Evolutionary conservation across 1,140 invertebrate species (phyloP), one percentile per base, ranked within the genome.

Genomic region (Paralvinella palmiformis): DNA sequence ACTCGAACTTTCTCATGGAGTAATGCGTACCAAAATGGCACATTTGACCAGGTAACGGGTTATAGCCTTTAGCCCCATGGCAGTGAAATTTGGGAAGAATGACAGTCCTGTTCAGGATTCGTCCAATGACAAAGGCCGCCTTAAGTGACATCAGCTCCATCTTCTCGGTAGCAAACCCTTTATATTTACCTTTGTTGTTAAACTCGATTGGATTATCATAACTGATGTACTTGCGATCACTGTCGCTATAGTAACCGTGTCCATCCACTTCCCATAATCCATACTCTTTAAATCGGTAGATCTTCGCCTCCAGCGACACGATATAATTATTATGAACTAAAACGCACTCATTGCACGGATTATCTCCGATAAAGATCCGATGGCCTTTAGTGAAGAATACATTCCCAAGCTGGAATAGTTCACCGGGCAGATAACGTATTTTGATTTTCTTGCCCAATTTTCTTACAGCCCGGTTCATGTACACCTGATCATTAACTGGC

Each of bases 311-410:
- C 41, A 17, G 27, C 22, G 33, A 29, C 17, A 64, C 57, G 56
- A 64, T 64, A 55, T 56, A 64, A 44, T 64, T 64, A 27, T 64
- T 64, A 24, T 64, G 63, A 22, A 64, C 63, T n/a, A 59, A 3
- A 6, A 64, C 35, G n/a, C 37, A 41, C 10, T 41, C 37, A 0
- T 4, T 20, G 13, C 6, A 6, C 3, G 6, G 6, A 31, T 60
- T 44, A 22, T 37, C 33, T 1, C 24, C 35, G 58, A n/a, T 17
- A 4, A 60, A 2, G n/a, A 60, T 41, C 7, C 58, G 35, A 3
- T 17, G n/a, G 13, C 58, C 58, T 7, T 45, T 4, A 32, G 24
- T 22, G 41, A 60, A 60, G 35, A 41, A 60, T 1, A 41, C 41
- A n/a, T 4, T 13, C 2, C 58, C 58, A 22, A 24, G 22, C 13